These are phyloP conservation scores for Chironomus tentans DNA, from an alignment of 2,888 invertebrate genomes.

Conservation along the genomic window DNA sequence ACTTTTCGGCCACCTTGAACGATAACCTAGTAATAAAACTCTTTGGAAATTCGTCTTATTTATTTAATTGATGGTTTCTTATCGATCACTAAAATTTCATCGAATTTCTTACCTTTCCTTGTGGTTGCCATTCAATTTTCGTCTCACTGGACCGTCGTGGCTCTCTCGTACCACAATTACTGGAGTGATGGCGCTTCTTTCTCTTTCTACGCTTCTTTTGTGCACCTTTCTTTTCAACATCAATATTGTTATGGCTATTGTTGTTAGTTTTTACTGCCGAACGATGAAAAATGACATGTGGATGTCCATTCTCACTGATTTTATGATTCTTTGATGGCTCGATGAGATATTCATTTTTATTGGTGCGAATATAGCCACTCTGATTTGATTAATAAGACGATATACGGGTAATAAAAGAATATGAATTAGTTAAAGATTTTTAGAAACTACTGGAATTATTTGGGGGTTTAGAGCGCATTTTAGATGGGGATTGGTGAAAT, in stretches of 20 bases:
- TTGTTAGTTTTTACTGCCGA: slow-evolving; percentile 46
- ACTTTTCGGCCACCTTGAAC: slow-evolving; percentile 42
- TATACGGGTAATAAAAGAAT: slow-evolving; percentile 1
- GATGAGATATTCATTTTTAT: slow-evolving; percentile 59
- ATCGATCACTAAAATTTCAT: too few relatives aligned
- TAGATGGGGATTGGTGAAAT: not conserved
- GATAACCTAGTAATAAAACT: slow-evolving; percentile 34
- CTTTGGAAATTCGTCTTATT: slow-evolving; percentile 26
- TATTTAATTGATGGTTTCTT: not conserved
- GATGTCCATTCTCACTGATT: slow-evolving; percentile 42
- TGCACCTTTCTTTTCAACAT: slow-evolving; percentile 36
- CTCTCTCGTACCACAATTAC: slow-evolving; percentile 50
- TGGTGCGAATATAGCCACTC: slow-evolving; percentile 59
- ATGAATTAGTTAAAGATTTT: not conserved
- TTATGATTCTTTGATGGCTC: slow-evolving; percentile 55
- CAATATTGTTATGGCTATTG: slow-evolving; percentile 18
- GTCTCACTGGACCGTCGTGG: slow-evolving; percentile 45
- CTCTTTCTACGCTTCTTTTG: slow-evolving; percentile 45
- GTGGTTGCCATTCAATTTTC: slow-evolving; percentile 52
- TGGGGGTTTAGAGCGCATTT: too few relatives aligned
- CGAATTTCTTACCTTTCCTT: slow-evolving; percentile 39
- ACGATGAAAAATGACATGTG: slow-evolving; percentile 59
- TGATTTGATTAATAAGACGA: slow-evolving; percentile 36
- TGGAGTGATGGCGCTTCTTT: slow-evolving; percentile 40
- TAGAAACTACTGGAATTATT: too few relatives aligned